These are phyloP conservation scores for Spinus pinus DNA, from an alignment of 2,797 vertebrate species.

Conservation along the genomic window DNA sequence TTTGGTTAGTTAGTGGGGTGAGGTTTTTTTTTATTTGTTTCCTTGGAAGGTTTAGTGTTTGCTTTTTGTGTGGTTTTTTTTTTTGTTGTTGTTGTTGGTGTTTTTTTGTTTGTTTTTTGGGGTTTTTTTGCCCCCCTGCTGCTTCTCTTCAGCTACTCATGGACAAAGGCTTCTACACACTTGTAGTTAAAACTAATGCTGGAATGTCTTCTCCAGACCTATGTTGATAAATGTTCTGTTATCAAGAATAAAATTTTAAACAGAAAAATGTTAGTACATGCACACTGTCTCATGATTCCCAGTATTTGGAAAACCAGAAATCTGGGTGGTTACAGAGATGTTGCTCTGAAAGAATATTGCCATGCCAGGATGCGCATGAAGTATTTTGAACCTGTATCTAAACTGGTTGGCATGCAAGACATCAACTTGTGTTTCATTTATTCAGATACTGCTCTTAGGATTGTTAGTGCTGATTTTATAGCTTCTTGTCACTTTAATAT, in stretches of 20 bases:
- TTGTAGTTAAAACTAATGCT: neutral
- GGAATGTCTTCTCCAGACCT: neutral
- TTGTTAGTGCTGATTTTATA: neutral
- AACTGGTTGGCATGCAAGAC: neutral
- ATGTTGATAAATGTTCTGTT: neutral
- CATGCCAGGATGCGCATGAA: neutral
- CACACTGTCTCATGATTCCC: neutral
- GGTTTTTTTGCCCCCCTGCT: neutral
- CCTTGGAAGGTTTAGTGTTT: too few species aligned
- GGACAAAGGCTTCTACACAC: neutral
- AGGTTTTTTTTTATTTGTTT: neutral
- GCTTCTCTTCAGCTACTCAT: neutral
- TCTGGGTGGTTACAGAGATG: neutral
- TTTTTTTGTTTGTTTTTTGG: neutral
- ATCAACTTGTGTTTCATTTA: neutral
- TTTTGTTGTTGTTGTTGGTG: neutral
- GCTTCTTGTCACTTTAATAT: neutral
- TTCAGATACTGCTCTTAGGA: neutral
- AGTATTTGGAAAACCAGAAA: neutral
- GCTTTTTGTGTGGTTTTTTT: neutral
- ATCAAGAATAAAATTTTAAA: neutral
- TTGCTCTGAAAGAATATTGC: neutral
- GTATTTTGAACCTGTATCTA: neutral
- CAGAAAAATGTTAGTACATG: neutral
- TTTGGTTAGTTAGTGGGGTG: neutral